phyloP scores from a whole-genome alignment of 2,888 invertebrate species.

The Caenorhabditis sp. region DNA sequence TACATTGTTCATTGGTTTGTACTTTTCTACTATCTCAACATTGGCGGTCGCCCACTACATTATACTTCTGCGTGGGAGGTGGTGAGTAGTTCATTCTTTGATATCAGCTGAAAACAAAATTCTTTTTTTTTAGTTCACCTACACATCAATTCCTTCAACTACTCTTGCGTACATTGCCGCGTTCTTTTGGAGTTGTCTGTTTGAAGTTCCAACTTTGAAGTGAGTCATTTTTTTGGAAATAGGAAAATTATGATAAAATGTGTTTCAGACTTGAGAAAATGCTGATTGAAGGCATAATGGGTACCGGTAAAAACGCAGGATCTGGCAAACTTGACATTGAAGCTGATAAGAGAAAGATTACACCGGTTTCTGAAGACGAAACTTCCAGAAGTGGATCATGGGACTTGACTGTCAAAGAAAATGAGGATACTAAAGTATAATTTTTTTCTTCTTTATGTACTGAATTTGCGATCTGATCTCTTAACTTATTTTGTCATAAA shows the following conservation, averaged over 20 bases:
- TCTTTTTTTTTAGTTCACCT: slow-evolving; percentile 47
- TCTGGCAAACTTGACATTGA: slow-evolving; percentile 23
- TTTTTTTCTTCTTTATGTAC: background rate
- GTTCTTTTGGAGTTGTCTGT: slow-evolving; percentile 68
- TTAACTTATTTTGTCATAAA: background rate
- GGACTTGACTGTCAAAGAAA: slow-evolving; percentile 26
- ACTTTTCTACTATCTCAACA: slow-evolving; percentile 57
- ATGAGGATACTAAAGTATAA: slow-evolving; percentile 38
- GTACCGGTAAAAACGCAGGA: slow-evolving; percentile 9
- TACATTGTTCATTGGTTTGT: slow-evolving; percentile 86
- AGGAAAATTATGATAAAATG: too few relatives aligned
- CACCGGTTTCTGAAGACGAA: slow-evolving; percentile 11
- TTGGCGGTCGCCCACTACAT: slow-evolving; percentile 59
- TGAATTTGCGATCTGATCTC: slow-evolving; percentile 6
- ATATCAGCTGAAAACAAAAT: background rate
- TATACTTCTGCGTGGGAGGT: slow-evolving; percentile 57
- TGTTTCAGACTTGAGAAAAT: slow-evolving; percentile 61
- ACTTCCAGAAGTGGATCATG: slow-evolving; percentile 1
- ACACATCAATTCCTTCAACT: slow-evolving; percentile 57
- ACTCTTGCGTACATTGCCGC: slow-evolving; percentile 60
- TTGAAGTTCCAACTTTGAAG: slow-evolving; percentile 65
- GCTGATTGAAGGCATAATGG: slow-evolving; percentile 57
- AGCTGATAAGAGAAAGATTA: slow-evolving; percentile 4
- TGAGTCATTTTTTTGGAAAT: background rate
- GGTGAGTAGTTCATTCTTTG: slow-evolving; percentile 34